A percentile compares a stretch with the other conserved stretches of the same genome.
Evolutionary conservation across 2,113 vertebrate species (phyloP).

Genomic region (Mustelus asterias): DNA sequence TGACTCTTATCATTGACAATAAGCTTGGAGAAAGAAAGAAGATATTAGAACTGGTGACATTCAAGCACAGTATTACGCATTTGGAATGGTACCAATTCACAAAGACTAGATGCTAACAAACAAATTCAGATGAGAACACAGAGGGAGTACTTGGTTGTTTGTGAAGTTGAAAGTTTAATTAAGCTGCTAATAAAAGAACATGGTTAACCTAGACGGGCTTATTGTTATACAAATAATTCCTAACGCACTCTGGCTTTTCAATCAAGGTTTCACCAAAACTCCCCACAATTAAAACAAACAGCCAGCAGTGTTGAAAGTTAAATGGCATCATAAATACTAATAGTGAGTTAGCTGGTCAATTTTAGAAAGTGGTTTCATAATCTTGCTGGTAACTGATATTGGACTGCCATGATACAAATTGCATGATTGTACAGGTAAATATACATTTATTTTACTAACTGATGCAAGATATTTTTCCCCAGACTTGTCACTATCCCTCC

Average conservation of each 20-base stretch:
- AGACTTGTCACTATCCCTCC: background rate
- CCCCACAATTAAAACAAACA: background rate
- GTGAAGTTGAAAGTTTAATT: background rate
- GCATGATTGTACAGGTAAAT: background rate
- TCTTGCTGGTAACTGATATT: background rate
- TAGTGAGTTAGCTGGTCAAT: background rate
- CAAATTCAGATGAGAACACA: background rate
- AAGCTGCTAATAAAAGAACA: background rate
- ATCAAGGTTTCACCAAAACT: background rate
- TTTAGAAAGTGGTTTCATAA: background rate
- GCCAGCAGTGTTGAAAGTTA: background rate
- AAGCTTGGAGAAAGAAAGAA: constrained; percentile 55
- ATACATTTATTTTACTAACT: background rate
- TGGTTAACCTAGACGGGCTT: background rate
- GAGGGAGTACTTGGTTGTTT: background rate
- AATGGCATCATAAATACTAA: background rate
- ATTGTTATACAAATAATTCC: background rate
- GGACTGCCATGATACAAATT: background rate
- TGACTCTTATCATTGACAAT: constrained; percentile 97
- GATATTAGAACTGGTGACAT: background rate
- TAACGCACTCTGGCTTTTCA: background rate
- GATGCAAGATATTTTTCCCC: background rate
- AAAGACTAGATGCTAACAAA: background rate
- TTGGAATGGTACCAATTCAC: background rate
- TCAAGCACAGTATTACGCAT: background rate